Evolutionary conservation across 2,797 vertebrate genomes (phyloP).

Genomic region (Sciurus carolinensis): DNA sequence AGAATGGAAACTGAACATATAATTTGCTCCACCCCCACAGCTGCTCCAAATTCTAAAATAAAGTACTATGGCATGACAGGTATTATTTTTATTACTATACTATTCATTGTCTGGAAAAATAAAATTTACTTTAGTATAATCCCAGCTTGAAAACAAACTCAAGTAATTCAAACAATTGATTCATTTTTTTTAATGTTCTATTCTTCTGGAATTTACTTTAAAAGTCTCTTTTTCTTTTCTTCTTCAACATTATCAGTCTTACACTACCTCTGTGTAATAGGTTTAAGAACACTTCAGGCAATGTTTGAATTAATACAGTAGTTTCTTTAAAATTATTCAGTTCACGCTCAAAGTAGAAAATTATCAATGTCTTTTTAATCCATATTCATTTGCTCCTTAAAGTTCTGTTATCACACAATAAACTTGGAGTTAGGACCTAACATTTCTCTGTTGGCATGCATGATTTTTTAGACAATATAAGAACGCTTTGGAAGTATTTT

Average conservation of each 20-base stretch:
- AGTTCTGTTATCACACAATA: neutral
- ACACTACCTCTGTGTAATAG: neutral
- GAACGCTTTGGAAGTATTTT: slow-evolving; percentile 16
- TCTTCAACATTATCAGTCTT: neutral
- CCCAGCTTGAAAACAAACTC: neutral
- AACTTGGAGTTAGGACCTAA: slow-evolving; percentile 10
- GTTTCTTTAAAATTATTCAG: slow-evolving; percentile 40
- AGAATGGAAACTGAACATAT: neutral
- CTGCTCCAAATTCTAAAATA: slow-evolving; percentile 40
- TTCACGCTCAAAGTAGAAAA: slow-evolving; percentile 28
- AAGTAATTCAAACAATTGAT: neutral
- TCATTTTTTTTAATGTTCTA: slow-evolving; percentile 9
- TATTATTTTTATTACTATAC: slow-evolving; percentile 6
- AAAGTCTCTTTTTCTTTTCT: neutral
- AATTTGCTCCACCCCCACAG: neutral
- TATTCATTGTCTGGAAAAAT: slow-evolving; percentile 15
- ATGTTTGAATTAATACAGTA: neutral
- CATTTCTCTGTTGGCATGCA: neutral
- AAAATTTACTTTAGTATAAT: slow-evolving; percentile 35
- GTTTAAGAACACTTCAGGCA: neutral
- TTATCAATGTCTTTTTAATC: slow-evolving; percentile 25
- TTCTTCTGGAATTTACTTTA: neutral
- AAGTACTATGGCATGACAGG: neutral
- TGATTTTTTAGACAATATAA: slow-evolving; percentile 8
- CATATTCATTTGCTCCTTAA: slow-evolving; percentile 47